These are phyloP conservation scores for Leptogaster cylindrica DNA, from an alignment of 2,888 invertebrate genomes.

Conservation along the genomic window DNA sequence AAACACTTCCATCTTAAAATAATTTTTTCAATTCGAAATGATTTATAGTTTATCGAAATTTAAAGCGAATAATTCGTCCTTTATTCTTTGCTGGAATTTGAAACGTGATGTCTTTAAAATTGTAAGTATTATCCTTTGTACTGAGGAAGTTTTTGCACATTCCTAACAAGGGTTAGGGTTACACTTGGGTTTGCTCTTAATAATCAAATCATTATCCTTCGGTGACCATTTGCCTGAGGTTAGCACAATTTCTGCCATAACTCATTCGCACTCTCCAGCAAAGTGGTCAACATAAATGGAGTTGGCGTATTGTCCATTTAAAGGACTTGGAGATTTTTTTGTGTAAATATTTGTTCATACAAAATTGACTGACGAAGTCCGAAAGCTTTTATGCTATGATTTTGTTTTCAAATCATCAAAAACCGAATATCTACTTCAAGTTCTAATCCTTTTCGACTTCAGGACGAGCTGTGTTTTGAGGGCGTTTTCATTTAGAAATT, in stretches of 20 bases:
- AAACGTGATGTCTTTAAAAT: background rate
- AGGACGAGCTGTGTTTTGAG: background rate
- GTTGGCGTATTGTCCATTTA: background rate
- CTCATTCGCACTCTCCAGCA: slow-evolving; percentile 1
- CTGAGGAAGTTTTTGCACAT: background rate
- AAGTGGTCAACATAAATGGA: slow-evolving; percentile 18
- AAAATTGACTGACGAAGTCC: slow-evolving; percentile 16
- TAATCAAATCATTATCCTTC: slow-evolving; percentile 23
- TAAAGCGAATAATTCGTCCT: background rate
- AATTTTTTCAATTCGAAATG: too few relatives aligned
- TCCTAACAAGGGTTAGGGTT: too few relatives aligned
- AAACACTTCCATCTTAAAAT: too few relatives aligned
- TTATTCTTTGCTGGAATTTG: background rate
- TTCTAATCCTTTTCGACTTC: background rate
- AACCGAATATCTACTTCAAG: background rate
- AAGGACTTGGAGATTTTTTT: slow-evolving; percentile 19
- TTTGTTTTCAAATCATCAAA: slow-evolving; percentile 1
- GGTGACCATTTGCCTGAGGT: slow-evolving; percentile 8
- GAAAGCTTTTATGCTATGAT: slow-evolving; percentile 8
- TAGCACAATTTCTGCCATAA: slow-evolving; percentile 7
- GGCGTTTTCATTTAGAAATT: slow-evolving; percentile 30
- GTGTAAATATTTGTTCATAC: slow-evolving; percentile 32
- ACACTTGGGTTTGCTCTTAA: too few relatives aligned
- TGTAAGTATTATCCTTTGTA: too few relatives aligned
- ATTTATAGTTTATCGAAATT: too few relatives aligned